These are phyloP conservation scores for Aphrocallistes beatrix DNA, from an alignment of 37 sponge, comb jelly and placozoan species.

Conservation along the genomic window DNA sequence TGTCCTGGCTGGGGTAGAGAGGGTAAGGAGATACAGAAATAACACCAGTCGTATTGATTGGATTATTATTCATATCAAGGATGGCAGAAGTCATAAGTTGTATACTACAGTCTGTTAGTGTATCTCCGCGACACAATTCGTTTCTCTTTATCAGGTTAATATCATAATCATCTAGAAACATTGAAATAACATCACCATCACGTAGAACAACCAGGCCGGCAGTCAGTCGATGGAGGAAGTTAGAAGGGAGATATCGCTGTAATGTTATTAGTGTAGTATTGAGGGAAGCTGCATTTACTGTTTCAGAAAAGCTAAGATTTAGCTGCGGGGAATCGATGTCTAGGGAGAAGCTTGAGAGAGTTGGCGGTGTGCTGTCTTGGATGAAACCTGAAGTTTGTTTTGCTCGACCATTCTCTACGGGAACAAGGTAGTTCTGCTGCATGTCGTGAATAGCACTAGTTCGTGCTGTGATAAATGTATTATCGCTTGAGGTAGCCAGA, in stretches of 20 bases:
- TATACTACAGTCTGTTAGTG: slow-evolving; percentile 29
- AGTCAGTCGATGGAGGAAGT: slow-evolving; percentile 31
- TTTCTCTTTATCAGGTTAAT: slow-evolving; percentile 47
- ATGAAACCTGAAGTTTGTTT: slow-evolving; percentile 23
- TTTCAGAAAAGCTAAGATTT: slow-evolving; percentile 65
- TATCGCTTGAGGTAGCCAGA: slow-evolving; percentile 35
- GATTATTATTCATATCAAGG: slow-evolving; percentile 44
- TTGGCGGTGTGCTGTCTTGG: slow-evolving; percentile 44
- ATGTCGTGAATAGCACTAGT: slow-evolving; percentile 70
- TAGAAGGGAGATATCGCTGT: background rate
- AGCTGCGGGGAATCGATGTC: slow-evolving; percentile 66
- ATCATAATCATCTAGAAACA: slow-evolving; percentile 62
- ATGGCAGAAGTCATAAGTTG: slow-evolving; percentile 31
- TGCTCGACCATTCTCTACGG: slow-evolving; percentile 40
- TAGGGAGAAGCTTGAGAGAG: slow-evolving; percentile 33
- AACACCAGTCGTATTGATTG: slow-evolving; percentile 18
- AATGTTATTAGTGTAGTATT: slow-evolving; percentile 27
- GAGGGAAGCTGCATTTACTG: slow-evolving; percentile 60
- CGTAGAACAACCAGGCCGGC: slow-evolving; percentile 60
- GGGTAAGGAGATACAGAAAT: background rate
- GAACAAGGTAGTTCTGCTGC: slow-evolving; percentile 66
- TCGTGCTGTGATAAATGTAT: slow-evolving; percentile 50
- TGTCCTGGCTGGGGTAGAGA: slow-evolving; percentile 29
- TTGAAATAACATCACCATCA: slow-evolving; percentile 35
- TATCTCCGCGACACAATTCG: slow-evolving; percentile 24